Evolutionary conservation across 2,888 invertebrate species (phyloP), one percentile per base, ranked within the genome.

Genomic region (Drosophila pseudotalamancana): DNA sequence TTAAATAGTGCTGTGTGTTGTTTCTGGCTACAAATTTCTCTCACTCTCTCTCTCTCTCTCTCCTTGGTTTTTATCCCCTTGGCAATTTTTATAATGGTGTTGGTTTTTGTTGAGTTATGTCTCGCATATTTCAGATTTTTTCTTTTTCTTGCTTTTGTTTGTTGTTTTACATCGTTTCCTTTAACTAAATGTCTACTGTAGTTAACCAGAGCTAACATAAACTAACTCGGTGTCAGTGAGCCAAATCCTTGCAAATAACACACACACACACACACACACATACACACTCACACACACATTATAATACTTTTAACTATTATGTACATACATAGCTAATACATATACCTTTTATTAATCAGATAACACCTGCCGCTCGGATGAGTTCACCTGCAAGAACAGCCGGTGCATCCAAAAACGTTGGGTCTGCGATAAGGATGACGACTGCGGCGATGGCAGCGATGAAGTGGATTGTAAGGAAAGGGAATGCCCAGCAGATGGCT

Each of bases 331-430:
- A n/a, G n/a, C n/a, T n/a, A n/a, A n/a, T n/a, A 56, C 35, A 53
- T 46, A 16, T 9, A 12, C 6, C 11, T 32, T 21, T 12, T 40
- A 53, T 53, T 19, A 39, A 25, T 42, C 48, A 97, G 97, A 97
- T 93, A 96, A 95, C 90, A 97, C 97, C 18, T 98, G 98, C 92
- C 95, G 97, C 75, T 94, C 96, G 50, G 97, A 97, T 90, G 97
- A 98, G 92, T 97, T 97, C 90, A 97, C 97, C n/a, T 98, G 98
- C 92, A 94, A 93, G 50, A 97, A 97, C 90, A 96, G 97, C 57
- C 95, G 95, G 87, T 97, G 97, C 91, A 96, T 97, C 85, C 96
- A 97, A 89, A 94, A 94, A 76, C 93, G 95, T 62, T 97, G 97
- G 97, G 94, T 95, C 19, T 97, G 97, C 90, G 97, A 97, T 89